A percentile compares a stretch with the other conserved stretches of the same genome.
Evolutionary conservation across 2,113 vertebrate species (phyloP).

Genomic region (Gila orcuttii): DNA sequence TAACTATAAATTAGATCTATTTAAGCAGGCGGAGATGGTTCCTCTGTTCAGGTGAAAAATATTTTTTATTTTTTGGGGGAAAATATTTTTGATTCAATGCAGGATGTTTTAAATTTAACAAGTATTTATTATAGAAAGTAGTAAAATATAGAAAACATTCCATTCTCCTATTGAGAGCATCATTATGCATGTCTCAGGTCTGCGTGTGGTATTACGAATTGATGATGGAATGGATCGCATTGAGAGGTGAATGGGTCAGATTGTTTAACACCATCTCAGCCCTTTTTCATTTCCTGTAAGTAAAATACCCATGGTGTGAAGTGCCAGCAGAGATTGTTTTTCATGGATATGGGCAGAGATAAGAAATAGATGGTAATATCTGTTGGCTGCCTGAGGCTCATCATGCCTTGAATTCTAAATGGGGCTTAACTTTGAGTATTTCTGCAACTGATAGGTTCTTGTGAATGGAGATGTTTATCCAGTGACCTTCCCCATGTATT

Average conservation of each 20-base stretch:
- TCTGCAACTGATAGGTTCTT: conserved; percentile 9
- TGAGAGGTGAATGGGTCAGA: not conserved
- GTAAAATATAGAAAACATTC: not conserved
- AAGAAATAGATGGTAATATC: conserved; percentile 24
- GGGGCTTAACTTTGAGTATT: conserved; percentile 28
- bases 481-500: not conserved
- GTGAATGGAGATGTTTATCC: conserved; percentile 15
- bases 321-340: conserved; percentile 37
- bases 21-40: not conserved
- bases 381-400: conserved; percentile 18
- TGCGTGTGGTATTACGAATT: not conserved
- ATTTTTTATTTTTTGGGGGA: not conserved
- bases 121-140: not conserved
- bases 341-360: conserved; percentile 20
- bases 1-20: not conserved
- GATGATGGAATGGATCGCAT: conserved; percentile 8
- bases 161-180: not conserved
- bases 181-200: not conserved
- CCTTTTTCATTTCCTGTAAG: conserved; percentile 40
- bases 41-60: not conserved
- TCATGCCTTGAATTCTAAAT: conserved; percentile 35
- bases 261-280: conserved; percentile 36
- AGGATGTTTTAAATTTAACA: not conserved
- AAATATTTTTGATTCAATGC: not conserved
- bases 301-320: conserved; percentile 28